Percentiles rank a stretch among this genome's conserved stretches.
These are phyloP conservation scores for Crepidodera aurea DNA, from an alignment of 2,888 invertebrate species.

Conservation along the genomic window DNA sequence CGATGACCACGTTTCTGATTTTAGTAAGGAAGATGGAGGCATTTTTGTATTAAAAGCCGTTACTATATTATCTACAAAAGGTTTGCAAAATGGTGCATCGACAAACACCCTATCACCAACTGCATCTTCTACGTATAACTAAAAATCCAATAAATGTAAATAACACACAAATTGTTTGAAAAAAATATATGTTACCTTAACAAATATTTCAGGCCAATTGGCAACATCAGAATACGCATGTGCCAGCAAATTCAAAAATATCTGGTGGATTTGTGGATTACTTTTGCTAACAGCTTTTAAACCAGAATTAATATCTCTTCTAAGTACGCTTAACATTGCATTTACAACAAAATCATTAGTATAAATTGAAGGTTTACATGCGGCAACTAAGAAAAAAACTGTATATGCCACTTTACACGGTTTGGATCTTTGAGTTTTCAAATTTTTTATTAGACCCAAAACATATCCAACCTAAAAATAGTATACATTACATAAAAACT, in stretches of 20 bases:
- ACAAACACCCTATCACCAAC: slow-evolving; percentile 94
- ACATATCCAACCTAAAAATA: slow-evolving; percentile 72
- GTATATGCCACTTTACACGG: slow-evolving; percentile 82
- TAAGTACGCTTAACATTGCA: slow-evolving; percentile 82
- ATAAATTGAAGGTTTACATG: slow-evolving; percentile 80
- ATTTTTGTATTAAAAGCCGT: slow-evolving; percentile 84
- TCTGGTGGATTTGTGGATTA: slow-evolving; percentile 80
- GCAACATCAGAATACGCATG: slow-evolving; percentile 82
- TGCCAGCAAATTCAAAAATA: slow-evolving; percentile 85
- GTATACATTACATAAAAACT: background rate
- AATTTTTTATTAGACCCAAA: slow-evolving; percentile 86
- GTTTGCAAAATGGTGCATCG: slow-evolving; percentile 88
- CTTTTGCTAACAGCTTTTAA: slow-evolving; percentile 75
- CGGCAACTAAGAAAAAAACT: slow-evolving; percentile 81
- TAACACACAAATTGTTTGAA: slow-evolving; percentile 14
- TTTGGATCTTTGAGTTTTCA: slow-evolving; percentile 81
- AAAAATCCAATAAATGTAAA: slow-evolving; percentile 44
- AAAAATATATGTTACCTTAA: slow-evolving; percentile 74
- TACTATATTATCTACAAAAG: slow-evolving; percentile 89
- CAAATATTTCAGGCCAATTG: slow-evolving; percentile 91
- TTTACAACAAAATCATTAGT: slow-evolving; percentile 78
- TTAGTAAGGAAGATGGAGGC: slow-evolving; percentile 75
- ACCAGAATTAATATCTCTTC: slow-evolving; percentile 75
- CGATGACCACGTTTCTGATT: slow-evolving; percentile 68
- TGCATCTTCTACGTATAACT: slow-evolving; percentile 94